Percentiles rank a stretch among this genome's conserved stretches.
Conservation (phyloP, 2,113 vertebrate genomes). For the Bos indicus region DNA sequence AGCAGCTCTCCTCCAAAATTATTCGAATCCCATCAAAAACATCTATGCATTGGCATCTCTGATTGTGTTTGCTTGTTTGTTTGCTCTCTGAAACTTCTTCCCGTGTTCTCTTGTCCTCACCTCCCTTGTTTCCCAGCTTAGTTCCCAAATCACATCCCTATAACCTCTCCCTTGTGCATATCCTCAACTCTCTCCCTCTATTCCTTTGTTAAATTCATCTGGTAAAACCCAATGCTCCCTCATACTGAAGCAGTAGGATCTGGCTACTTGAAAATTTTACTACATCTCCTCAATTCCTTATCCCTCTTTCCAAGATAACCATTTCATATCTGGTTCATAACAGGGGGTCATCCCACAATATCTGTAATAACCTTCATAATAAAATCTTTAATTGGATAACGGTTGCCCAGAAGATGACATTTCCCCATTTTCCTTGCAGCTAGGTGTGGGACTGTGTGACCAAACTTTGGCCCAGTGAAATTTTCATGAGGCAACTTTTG, state of each 20-base stretch:
- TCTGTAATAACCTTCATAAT: neutral
- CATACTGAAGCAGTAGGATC: neutral
- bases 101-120: neutral
- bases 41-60: neutral
- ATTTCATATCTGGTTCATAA: neutral
- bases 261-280: neutral
- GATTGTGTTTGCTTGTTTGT: neutral
- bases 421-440: neutral
- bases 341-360: neutral
- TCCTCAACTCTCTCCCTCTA: neutral
- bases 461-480: neutral
- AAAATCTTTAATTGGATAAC: neutral
- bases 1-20: neutral
- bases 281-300: neutral
- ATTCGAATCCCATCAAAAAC: neutral
- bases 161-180: neutral
- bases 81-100: neutral
- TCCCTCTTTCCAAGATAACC: neutral
- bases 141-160: neutral
- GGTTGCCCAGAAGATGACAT: neutral
- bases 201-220: neutral
- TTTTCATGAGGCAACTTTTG: neutral
- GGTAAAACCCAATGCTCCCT: neutral
- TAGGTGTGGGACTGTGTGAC: neutral
- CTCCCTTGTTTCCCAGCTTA: neutral